Percentiles rank a stretch among this genome's conserved stretches.
phyloP scores from a whole-genome alignment of 2,888 invertebrate species.

The Scaptomyza cyrtandrae region DNA sequence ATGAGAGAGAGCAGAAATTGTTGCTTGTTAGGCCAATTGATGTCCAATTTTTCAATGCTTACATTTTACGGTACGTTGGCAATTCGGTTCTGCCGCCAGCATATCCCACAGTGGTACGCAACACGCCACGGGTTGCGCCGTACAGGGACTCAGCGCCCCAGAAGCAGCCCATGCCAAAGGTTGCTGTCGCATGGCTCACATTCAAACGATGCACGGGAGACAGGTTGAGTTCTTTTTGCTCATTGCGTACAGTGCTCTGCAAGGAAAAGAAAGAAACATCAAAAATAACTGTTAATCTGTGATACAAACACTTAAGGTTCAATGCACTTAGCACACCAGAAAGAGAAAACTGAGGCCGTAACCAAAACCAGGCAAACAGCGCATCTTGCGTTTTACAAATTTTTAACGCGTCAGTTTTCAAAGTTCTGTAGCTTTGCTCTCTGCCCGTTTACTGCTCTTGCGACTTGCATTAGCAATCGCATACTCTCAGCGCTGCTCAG shows the following conservation, averaged over 20 bases:
- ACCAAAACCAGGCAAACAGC: conserved; percentile 65
- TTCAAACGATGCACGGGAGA: conserved; percentile 80
- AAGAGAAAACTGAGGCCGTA: conserved; percentile 69
- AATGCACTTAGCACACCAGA: conserved; percentile 55
- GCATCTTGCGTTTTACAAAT: conserved; percentile 44
- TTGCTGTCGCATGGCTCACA: conserved; percentile 86
- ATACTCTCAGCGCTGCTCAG: conserved; percentile 30
- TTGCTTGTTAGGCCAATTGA: conserved; percentile 51
- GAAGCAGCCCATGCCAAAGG: conserved; percentile 97
- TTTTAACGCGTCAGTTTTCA: conserved; percentile 15
- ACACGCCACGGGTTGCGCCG: conserved; percentile 89
- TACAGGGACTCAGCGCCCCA: conserved; percentile 95
- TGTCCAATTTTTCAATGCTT: conserved; percentile 84
- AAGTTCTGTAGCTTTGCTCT: conserved; percentile 33
- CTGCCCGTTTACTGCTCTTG: conserved; percentile 37
- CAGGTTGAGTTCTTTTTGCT: conserved; percentile 82
- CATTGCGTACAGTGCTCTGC: conserved; percentile 82
- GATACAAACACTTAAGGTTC: conserved; percentile 12
- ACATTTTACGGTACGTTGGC: conserved; percentile 95
- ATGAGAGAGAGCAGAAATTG: conserved; percentile 17
- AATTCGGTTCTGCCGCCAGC: conserved; percentile 92
- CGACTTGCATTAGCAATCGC: conserved; percentile 2
- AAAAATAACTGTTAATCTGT: conserved; percentile 4
- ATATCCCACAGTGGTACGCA: conserved; percentile 97
- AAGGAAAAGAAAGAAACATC: conserved; percentile 8